These are phyloP conservation scores for Pipistrellus kuhlii DNA, from an alignment of 2,797 vertebrate species.

Conservation along the genomic window DNA sequence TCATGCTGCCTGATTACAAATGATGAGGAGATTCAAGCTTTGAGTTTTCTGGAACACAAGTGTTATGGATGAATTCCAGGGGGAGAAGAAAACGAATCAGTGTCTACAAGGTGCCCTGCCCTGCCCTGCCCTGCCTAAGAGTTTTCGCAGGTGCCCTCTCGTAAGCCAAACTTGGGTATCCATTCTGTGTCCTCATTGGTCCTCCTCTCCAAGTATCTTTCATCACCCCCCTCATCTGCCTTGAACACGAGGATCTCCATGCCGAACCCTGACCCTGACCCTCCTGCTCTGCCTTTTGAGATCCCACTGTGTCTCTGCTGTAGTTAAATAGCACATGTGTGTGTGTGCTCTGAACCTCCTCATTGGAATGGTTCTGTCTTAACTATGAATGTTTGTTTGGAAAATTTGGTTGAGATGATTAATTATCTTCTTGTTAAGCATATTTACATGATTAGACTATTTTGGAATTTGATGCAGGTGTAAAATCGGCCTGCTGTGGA, in stretches of 20 bases:
- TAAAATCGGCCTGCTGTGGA: background rate
- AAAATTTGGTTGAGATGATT: slow-evolving; percentile 32
- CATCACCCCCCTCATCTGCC: background rate
- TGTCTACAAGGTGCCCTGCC: background rate
- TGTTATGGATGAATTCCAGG: background rate
- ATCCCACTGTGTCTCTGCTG: background rate
- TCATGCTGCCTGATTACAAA: background rate
- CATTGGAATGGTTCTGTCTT: slow-evolving; percentile 14
- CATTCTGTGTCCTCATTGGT: background rate
- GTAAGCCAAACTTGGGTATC: background rate
- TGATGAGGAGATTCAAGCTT: background rate
- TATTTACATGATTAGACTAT: slow-evolving; percentile 59
- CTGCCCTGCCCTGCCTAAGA: background rate
- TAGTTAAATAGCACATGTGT: background rate
- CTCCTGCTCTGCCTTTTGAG: background rate
- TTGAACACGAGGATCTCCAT: too few relatives aligned
- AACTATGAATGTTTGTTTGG: slow-evolving; percentile 48
- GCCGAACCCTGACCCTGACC: background rate
- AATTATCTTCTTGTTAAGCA: slow-evolving; percentile 60
- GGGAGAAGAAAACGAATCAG: background rate
- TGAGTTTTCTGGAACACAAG: background rate
- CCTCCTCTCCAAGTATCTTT: background rate
- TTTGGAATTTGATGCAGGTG: slow-evolving; percentile 15
- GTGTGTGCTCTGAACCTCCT: background rate
- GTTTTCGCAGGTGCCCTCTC: background rate